Evolutionary conservation across 2,888 invertebrate species (phyloP), one percentile per base, ranked within the genome.

Genomic region (Latrodectus hesperus): DNA sequence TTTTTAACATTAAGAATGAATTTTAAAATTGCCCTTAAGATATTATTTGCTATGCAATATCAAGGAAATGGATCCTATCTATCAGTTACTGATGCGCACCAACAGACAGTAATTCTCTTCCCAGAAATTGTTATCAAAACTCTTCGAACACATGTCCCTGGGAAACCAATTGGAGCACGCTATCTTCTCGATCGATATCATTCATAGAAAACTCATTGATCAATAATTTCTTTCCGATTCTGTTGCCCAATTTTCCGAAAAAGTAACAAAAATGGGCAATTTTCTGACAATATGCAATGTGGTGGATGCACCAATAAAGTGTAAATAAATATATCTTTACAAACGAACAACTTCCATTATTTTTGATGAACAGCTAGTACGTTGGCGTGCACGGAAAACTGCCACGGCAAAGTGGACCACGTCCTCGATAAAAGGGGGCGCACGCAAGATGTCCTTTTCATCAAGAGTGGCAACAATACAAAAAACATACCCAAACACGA

Each of bases 371-470:
- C 38, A 49, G 65, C 60, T 38, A 60, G 26, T 49, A 60, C 72
- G 60, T 67, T 81, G 53, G 22, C 81, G 81, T 81, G 81, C 53
- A 65, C n/a, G 73, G 38, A 52, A 38, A 55, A 52, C 65, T 17
- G 22, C 71, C 49, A 53, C 38, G 14, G 14, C 49, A 68, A 64
- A 79, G 68, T 75, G 68, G 82, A 60, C 14, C 75, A 67, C 51
- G 82, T 68, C 82, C 82, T 82, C 82, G 82, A 51, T 51, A 11
- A 82, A 75, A 55, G 74, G 52, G 82, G 82, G 49, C 82, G 68
- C 82, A 82, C 82, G 82, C 82, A n/a, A 55, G 74, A 22, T 12
- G 10, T 68, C 82, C 12, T 17, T 11, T 65, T 52, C 11, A 17
- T 22, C 14, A 22, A 17, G 49, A 65, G 65, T 55, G 49, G 17